These are phyloP conservation scores for Zeus faber DNA, from an alignment of 2,113 vertebrate species.

Conservation along the genomic window DNA sequence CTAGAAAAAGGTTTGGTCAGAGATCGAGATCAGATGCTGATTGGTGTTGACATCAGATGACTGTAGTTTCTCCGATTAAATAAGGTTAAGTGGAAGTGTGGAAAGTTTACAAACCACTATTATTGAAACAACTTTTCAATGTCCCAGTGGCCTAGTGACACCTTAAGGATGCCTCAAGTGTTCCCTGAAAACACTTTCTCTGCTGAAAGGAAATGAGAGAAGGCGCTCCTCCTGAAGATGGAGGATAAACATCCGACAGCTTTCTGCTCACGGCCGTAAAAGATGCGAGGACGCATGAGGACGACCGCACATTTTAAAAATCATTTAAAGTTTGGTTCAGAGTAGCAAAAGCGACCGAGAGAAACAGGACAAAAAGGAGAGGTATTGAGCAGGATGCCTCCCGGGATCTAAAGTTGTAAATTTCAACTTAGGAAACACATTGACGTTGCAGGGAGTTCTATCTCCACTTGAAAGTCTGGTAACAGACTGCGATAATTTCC, in stretches of 20 bases:
- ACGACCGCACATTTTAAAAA: not conserved
- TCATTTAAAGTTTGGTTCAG: constrained; percentile 1
- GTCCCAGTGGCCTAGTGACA: not conserved
- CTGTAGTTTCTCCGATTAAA: no score
- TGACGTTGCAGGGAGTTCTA: no score
- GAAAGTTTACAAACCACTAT: no score
- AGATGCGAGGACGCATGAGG: constrained; percentile 2
- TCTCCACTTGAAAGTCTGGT: no score
- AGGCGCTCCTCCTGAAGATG: not conserved
- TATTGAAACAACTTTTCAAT: not conserved
- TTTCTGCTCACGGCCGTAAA: not conserved
- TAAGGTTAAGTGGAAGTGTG: no score
- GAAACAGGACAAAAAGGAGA: not conserved
- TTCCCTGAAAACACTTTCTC: not conserved
- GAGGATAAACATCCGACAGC: constrained; percentile 5
- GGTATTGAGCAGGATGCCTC: not conserved
- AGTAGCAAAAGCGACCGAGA: not conserved
- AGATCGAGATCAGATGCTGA: no score
- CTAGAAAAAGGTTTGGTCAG: no score
- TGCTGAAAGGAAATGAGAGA: not conserved
- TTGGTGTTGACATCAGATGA: no score
- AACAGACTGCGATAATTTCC: no score
- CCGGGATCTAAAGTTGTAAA: no score
- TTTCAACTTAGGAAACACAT: no score
- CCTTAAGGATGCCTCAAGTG: not conserved